These are phyloP conservation scores for Drosophila kambysellisi DNA, from an alignment of 2,888 invertebrate species.

Conservation along the genomic window DNA sequence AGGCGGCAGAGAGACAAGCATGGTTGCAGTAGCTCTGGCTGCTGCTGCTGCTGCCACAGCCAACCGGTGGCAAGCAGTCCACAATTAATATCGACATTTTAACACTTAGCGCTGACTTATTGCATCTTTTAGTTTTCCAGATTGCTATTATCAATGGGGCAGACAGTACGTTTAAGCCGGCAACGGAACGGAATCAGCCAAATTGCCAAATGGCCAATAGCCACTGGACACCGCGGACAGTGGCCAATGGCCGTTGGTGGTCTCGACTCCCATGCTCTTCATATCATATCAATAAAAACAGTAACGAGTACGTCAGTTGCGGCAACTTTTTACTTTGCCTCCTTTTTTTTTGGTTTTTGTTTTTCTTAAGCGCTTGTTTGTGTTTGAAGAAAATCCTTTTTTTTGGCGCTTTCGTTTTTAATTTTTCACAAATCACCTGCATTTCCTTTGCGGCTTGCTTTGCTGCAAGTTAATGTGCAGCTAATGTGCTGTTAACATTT, in stretches of 20 bases:
- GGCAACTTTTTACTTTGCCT: conserved; percentile 39
- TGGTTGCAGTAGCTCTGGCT: conserved; percentile 19
- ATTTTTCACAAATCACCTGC: conserved; percentile 28
- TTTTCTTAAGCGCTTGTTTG: conserved; percentile 1
- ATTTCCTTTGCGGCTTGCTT: conserved; percentile 51
- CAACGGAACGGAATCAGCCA: conserved; percentile 27
- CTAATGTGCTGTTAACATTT: conserved; percentile 30
- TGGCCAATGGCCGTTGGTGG: conserved; percentile 36
- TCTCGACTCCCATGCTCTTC: conserved; percentile 32
- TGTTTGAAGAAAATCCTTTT: conserved; percentile 11
- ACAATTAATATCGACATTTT: conserved; percentile 83
- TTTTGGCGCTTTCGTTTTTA: conserved; percentile 31
- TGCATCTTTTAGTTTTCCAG: conserved; percentile 77
- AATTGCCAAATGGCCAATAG: conserved; percentile 39
- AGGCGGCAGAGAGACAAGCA: conserved; percentile 4
- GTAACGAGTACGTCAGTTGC: conserved; percentile 52
- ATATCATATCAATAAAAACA: conserved; percentile 40
- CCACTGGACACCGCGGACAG: conserved; percentile 8
- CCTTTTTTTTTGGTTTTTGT: conserved; percentile 7
- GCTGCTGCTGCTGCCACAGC: conserved; percentile 12
- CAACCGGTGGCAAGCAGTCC: conserved; percentile 63
- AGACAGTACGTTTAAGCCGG: conserved; percentile 60
- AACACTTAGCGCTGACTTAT: conserved; percentile 82
- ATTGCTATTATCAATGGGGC: conserved; percentile 74
- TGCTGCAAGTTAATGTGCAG: conserved; percentile 47